Evolutionary conservation across 2,113 vertebrate genomes (phyloP).

Genomic region (Aramus guarauna): DNA sequence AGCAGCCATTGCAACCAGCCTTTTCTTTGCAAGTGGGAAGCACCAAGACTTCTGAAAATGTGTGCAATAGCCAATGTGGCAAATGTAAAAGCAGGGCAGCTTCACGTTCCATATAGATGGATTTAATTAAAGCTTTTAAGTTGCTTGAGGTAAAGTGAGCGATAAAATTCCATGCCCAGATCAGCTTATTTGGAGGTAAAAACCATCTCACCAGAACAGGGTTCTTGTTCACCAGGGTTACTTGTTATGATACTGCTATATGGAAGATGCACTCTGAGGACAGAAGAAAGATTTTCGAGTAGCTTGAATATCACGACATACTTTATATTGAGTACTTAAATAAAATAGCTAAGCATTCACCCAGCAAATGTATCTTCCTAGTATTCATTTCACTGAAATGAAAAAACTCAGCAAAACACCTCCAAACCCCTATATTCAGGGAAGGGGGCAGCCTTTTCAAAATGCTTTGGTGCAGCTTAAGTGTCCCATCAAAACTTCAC

Average conservation of each 20-base stretch:
- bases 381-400: too few relatives aligned
- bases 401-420: not conserved
- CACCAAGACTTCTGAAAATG: not conserved
- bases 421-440: not conserved
- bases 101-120: not conserved
- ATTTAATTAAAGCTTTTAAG: not conserved
- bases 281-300: not conserved
- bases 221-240: too few relatives aligned
- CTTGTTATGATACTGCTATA: not conserved
- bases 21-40: not conserved
- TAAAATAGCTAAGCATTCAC: not conserved
- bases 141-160: not conserved
- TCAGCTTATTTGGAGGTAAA: not conserved
- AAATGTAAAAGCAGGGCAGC: not conserved
- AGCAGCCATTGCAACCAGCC: not conserved
- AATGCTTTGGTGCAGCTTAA: not conserved
- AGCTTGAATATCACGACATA: not conserved
- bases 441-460: not conserved
- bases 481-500: not conserved
- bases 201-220: not conserved
- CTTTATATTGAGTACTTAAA: not conserved
- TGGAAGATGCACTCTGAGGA: not conserved
- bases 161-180: not conserved
- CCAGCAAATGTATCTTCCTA: not conserved
- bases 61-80: fast-evolving